Percentiles rank a stretch among this genome's conserved stretches.
Evolutionary conservation across 2,113 vertebrate genomes (phyloP).

Genomic region (Hystrix cristata): DNA sequence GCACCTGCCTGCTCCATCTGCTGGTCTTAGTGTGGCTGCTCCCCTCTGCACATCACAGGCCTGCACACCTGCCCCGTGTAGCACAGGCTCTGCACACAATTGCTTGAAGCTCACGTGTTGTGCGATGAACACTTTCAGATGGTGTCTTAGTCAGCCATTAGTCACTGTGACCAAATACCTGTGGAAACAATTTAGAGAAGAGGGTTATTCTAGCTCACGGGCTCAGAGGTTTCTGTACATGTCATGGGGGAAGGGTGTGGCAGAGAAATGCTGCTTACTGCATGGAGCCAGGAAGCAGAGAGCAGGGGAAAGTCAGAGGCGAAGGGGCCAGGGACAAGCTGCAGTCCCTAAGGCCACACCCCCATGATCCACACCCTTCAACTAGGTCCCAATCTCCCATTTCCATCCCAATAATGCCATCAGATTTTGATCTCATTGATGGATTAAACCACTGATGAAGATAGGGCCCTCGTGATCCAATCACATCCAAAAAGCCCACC

Average conservation of each 20-base stretch:
- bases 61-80: not conserved
- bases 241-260: not conserved
- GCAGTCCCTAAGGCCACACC: not conserved
- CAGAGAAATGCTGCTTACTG: not conserved
- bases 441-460: not conserved
- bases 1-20: not conserved
- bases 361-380: not conserved
- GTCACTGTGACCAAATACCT: not conserved
- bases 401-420: not conserved
- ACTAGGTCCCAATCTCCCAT: not conserved
- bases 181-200: not conserved
- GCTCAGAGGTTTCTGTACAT: not conserved
- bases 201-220: not conserved
- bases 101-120: not conserved
- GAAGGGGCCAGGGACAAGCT: not conserved
- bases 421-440: not conserved
- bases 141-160: not conserved
- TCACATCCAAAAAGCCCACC: not conserved
- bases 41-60: not conserved
- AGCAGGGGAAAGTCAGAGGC: not conserved
- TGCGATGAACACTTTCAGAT: not conserved
- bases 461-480: not conserved
- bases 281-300: not conserved
- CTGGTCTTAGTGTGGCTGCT: not conserved
- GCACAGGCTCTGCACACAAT: not conserved